These are phyloP conservation scores for Melanerpes formicivorus DNA, from an alignment of 2,113 vertebrate genomes.

Conservation along the genomic window DNA sequence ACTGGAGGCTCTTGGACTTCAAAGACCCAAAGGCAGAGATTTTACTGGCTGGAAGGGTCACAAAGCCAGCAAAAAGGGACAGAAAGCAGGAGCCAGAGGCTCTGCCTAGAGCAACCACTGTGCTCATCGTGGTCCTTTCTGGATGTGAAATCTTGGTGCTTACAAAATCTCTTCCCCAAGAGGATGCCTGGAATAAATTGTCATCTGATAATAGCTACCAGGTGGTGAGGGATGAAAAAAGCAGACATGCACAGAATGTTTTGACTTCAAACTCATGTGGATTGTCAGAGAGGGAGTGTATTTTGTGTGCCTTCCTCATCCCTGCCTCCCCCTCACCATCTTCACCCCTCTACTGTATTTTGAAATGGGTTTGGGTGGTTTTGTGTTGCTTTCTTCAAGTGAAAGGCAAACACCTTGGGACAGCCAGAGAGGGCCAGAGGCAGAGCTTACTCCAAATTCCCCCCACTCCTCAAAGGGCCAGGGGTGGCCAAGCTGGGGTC, in stretches of 20 bases:
- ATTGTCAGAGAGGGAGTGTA: conserved; percentile 48
- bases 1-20: background rate
- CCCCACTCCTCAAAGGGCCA: background rate
- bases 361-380: background rate
- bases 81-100: background rate
- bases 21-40: background rate
- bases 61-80: background rate
- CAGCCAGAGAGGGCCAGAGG: background rate
- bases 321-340: conserved; percentile 11
- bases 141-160: conserved; percentile 29
- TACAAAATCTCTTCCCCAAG: conserved; percentile 37
- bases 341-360: background rate
- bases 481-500: background rate
- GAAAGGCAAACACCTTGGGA: background rate
- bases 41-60: background rate
- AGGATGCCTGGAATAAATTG: conserved; percentile 66
- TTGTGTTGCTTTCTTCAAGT: background rate
- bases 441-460: background rate
- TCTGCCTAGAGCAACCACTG: background rate
- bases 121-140: background rate
- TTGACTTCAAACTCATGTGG: conserved; percentile 71
- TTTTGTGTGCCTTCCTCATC: conserved; percentile 39
- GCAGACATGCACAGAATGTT: conserved; percentile 68
- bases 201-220: conserved; percentile 71
- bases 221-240: conserved; percentile 59